Conservation (phyloP, 2,888 invertebrate species). For the Boloria euphrosyne region DNA sequence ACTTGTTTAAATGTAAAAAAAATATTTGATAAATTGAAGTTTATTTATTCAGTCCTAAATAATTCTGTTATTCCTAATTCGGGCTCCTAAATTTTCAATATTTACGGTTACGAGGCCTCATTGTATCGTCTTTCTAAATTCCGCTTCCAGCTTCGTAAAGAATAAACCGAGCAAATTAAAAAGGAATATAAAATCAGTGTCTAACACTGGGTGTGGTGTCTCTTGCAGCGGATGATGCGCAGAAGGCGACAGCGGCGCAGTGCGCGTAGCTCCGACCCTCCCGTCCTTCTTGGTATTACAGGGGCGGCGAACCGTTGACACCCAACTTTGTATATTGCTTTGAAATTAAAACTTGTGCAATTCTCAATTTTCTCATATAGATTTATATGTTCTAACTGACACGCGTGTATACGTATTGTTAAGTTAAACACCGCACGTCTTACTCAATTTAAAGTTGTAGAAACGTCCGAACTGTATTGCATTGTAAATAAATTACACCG, state of each 20-base stretch:
- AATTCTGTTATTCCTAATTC: background rate
- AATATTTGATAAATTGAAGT: background rate
- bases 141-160: constrained; percentile 53
- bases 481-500: constrained; percentile 1
- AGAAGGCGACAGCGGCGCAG: constrained; percentile 82
- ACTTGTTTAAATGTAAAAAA: too few species aligned
- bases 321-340: background rate
- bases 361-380: background rate
- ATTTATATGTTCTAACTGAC: background rate
- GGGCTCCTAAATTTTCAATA: background rate
- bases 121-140: constrained; percentile 37
- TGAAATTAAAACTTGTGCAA: background rate
- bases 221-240: constrained; percentile 82
- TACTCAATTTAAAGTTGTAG: too few species aligned
- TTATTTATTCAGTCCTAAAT: background rate
- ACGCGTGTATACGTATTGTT: too few species aligned
- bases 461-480: too few species aligned
- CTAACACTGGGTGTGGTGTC: constrained; percentile 82
- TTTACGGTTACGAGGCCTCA: constrained; percentile 41
- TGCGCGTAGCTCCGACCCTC: constrained; percentile 73
- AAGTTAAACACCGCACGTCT: too few species aligned
- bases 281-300: constrained; percentile 75
- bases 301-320: constrained; percentile 17
- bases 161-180: constrained; percentile 46
- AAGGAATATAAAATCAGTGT: constrained; percentile 71